These are phyloP conservation scores for Hydrozoanthus gracilis DNA, from an alignment of 92 coral and sea anemone genomes.

Conservation along the genomic window DNA sequence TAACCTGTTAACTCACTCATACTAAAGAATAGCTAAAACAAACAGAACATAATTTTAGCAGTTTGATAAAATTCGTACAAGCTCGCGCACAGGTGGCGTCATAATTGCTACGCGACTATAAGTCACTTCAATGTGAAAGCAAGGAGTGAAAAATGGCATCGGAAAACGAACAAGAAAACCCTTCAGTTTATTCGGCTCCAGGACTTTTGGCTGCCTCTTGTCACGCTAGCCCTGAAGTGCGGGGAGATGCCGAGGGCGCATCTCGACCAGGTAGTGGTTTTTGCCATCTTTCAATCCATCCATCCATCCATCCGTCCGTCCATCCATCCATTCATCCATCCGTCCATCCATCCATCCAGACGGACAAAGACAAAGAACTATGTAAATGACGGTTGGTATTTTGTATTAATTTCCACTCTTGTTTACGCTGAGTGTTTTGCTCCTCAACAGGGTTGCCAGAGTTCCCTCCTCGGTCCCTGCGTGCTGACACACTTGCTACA, in stretches of 20 bases:
- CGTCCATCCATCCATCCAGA: too few relatives aligned
- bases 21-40: too few relatives aligned
- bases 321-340: too few relatives aligned
- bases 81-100: not conserved
- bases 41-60: too few relatives aligned
- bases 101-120: not conserved
- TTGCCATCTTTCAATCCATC: too few relatives aligned
- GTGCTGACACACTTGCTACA: slow-evolving; percentile 27
- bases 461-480: not conserved
- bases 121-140: not conserved
- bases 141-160: slow-evolving; percentile 6
- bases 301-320: too few relatives aligned
- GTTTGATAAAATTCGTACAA: too few relatives aligned
- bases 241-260: not conserved
- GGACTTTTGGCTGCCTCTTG: not conserved
- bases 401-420: too few relatives aligned
- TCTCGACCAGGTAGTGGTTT: slow-evolving; percentile 4
- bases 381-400: too few relatives aligned
- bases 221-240: slow-evolving; percentile 17
- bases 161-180: not conserved
- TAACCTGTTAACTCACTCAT: too few relatives aligned
- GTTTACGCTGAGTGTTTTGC: too few relatives aligned
- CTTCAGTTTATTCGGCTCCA: not conserved
- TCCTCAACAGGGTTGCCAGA: not conserved
- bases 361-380: too few relatives aligned